Percentiles rank a stretch among this genome's conserved stretches.
Evolutionary conservation across 30 jellyfish, hydroid and myxozoan species (phyloP).

Genomic region (Turritopsis rubra): DNA sequence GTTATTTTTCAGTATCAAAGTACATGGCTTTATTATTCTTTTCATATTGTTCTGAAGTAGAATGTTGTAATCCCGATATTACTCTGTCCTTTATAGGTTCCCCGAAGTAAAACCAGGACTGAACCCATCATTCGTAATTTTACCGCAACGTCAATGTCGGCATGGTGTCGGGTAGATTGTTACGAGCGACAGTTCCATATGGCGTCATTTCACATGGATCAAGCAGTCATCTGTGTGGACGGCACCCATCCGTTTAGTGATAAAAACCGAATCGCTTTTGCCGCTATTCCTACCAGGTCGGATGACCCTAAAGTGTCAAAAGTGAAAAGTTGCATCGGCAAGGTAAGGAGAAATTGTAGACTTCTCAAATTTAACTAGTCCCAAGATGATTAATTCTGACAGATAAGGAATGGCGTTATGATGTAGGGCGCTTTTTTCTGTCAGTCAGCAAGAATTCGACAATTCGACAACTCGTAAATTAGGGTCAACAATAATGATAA

Average conservation of each 20-base stretch:
- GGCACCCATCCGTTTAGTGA: constrained; percentile 57
- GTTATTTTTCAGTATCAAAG: no score
- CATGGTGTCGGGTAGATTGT: constrained; percentile 95
- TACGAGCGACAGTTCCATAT: constrained; percentile 87
- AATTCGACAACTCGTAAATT: no score
- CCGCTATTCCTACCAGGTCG: constrained; percentile 62
- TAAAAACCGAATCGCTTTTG: constrained; percentile 61
- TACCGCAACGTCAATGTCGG: constrained; percentile 52
- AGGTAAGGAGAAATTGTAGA: constrained; percentile 58
- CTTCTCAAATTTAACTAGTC: no score
- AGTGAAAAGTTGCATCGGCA: constrained; percentile 90
- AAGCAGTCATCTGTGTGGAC: constrained; percentile 70
- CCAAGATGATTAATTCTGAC: no score
- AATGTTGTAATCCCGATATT: neutral
- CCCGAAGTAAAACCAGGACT: constrained; percentile 35
- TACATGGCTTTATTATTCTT: neutral
- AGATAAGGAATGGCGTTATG: no score
- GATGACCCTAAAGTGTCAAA: constrained; percentile 65
- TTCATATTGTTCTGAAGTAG: neutral
- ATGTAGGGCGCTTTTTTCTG: no score
- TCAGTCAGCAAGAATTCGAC: no score
- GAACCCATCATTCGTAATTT: constrained; percentile 68
- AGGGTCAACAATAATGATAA: no score
- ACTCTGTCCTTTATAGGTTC: constrained; percentile 12
- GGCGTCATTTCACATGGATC: constrained; percentile 81